Evolutionary conservation across 1,140 invertebrate species (phyloP).

Genomic region (Heliconius hermathena): DNA sequence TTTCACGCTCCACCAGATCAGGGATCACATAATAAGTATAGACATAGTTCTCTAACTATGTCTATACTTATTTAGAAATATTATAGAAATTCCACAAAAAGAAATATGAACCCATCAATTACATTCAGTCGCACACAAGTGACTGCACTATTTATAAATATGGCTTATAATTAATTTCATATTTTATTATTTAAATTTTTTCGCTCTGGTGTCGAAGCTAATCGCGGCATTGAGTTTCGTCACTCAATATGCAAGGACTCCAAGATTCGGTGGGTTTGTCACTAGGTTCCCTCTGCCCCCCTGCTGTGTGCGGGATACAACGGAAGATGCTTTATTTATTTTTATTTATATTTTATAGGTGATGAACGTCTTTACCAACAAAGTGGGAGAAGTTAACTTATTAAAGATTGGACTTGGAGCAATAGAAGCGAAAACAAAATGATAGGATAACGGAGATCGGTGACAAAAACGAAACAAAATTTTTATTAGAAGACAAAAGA

Average conservation of each 20-base stretch:
- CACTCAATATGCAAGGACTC: no score
- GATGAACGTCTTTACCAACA: not conserved
- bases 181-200: not conserved
- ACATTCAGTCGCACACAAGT: no score
- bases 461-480: not conserved
- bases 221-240: no score
- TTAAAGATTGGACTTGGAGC: not conserved
- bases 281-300: no score
- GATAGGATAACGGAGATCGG: not conserved
- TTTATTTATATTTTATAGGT: not conserved
- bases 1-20: no score
- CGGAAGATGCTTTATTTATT: no score
- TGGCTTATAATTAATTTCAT: not conserved
- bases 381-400: not conserved
- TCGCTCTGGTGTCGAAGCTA: no score
- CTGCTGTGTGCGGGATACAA: no score
- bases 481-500: not conserved
- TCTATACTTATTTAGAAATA: not conserved
- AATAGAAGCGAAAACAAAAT: not conserved
- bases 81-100: not conserved
- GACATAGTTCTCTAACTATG: no score
- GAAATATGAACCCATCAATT: not conserved
- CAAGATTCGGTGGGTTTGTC: no score
- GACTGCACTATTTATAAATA: not conserved
- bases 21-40: no score